Base-by-base conservation (phyloP, 2,888 invertebrate genomes). In the Tridacna gigas region DNA sequence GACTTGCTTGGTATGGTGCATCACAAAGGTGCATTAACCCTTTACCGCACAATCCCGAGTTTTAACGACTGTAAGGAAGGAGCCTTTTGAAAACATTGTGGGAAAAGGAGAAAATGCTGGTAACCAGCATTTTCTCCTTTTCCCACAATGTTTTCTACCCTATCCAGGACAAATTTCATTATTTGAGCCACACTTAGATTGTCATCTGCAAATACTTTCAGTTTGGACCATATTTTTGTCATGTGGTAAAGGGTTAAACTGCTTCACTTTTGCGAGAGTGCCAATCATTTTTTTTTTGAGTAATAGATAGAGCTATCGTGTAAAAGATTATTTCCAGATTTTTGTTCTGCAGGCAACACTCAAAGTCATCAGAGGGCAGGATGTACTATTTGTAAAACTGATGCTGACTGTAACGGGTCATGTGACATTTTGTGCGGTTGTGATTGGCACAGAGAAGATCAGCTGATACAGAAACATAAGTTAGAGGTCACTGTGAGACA, bases 341-440 rank as follows among this genome's bases (percentile, higher is more conserved):
- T 25, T 37, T 37, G 7, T 37, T 26, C 56, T 85, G 13, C 37
- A 89, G 89, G 89, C 37, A 85, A 28, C 15, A 67, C 76, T 5
- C 66, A 67, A 20, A 56, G 25, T 5, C 89, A 90, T 74, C 25
- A 67, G 13, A 67, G 60, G 28, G 63, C 63, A 48, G 90, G 89
- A 0, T 90, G 90, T 67, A n/a, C 15, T 7, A 56, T 75, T n/a
- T 90, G 90, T 84, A 60, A 66, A 48, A 87, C 77, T 48, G 67
- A 79, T 37, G 61, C 48, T 11, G 82, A 82, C 25, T 90, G 89
- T 79, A 65, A 74, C 18, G 61, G 75, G 37, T 65, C 78, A 26
- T 61, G 76, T 71, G 69, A 74, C 47, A 71, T 78, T 20, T 22
- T 9, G 0, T 90, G 90, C 83, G 15, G 67, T 9, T 91, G 90